Evolutionary conservation across 2,113 vertebrate species (phyloP), one percentile per base, ranked within the genome.

Genomic region (Catharus fuscescens): DNA sequence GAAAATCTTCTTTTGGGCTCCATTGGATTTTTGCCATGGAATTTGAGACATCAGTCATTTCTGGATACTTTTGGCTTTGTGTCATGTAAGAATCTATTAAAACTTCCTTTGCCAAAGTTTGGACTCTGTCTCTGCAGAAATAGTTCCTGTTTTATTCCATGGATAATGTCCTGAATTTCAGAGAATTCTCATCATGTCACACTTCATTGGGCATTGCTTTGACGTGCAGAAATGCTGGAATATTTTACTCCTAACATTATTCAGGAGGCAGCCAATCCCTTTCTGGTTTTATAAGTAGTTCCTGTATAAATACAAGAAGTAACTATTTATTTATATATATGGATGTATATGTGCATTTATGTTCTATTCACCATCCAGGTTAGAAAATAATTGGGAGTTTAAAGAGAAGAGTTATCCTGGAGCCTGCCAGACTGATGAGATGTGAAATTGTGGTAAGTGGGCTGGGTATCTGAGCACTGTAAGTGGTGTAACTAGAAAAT

Each of bases 21-120:
- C 0, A 17, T 50, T 6, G 61, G 69, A 81, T 86, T 93, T 90
- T 79, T 97, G 90, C 92, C 71, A 53, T 83, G 90, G 94, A 92
- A 91, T 95, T 88, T 90, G 79, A 93, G 92, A 80, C 92, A 74
- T 95, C 94, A 88, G 88, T 94, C 72, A 90, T 74, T 90, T 92
- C 56, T 90, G 93, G 93, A 83, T 93, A 53, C 77, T 95, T 92
- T 48, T 93, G 95, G 94, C 93, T 92, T 88, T 90, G 56, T 96
- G 67, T 94, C 88, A 83, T 93, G 76, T 86, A 93, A 88, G 93
- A 88, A 90, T 86, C 93, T 92, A 96, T 96, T 97, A 94, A 94
- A 94, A 86, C 76, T 94, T 83, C 92, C 86, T 92, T 86, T 92
- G 92, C 95, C 92, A 96, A 53, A 65, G 82, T 90, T 94, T 96